Evolutionary conservation across 2,888 invertebrate species (phyloP).

Genomic region (Hydrotaea cyrtoneurina): DNA sequence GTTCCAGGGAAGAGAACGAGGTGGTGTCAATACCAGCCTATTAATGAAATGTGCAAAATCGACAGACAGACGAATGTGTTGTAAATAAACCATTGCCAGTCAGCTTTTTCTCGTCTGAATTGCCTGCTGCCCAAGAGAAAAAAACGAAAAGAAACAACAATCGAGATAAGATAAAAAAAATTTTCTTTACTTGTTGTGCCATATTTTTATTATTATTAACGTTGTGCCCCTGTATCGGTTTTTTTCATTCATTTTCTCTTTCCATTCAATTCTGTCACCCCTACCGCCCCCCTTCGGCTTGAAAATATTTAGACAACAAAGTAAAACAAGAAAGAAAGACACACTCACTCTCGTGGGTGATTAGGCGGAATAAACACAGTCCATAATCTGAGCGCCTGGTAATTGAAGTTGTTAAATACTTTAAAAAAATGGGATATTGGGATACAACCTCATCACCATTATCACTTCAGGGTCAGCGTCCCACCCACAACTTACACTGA

Average conservation of each 20-base stretch:
- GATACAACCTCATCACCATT: too few species aligned
- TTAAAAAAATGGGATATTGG: not conserved
- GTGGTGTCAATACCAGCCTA: constrained; percentile 38
- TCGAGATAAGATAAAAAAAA: constrained; percentile 70
- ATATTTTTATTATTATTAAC: constrained; percentile 50
- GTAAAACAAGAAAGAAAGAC: constrained; percentile 4
- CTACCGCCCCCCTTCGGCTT: not conserved
- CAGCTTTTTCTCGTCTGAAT: constrained; percentile 53
- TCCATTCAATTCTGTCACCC: constrained; percentile 22
- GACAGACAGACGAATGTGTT: constrained; percentile 9
- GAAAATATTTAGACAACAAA: constrained; percentile 36
- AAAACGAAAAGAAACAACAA: constrained; percentile 34
- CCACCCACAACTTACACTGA: too few species aligned
- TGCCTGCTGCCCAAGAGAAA: constrained; percentile 46
- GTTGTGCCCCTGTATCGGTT: constrained; percentile 53
- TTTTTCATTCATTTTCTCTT: constrained; percentile 50
- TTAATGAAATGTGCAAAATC: constrained; percentile 58
- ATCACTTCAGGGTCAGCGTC: too few species aligned
- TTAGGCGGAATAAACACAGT: constrained; percentile 31
- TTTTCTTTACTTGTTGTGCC: constrained; percentile 44
- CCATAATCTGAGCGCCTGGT: constrained; percentile 59
- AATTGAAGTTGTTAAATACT: constrained; percentile 61
- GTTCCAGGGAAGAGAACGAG: constrained; percentile 53
- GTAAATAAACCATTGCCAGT: constrained; percentile 25
- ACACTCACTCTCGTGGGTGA: not conserved